Evolutionary conservation across 2,888 invertebrate species (phyloP), one percentile per base, ranked within the genome.

Genomic region (Anoplius nigerrimus): DNA sequence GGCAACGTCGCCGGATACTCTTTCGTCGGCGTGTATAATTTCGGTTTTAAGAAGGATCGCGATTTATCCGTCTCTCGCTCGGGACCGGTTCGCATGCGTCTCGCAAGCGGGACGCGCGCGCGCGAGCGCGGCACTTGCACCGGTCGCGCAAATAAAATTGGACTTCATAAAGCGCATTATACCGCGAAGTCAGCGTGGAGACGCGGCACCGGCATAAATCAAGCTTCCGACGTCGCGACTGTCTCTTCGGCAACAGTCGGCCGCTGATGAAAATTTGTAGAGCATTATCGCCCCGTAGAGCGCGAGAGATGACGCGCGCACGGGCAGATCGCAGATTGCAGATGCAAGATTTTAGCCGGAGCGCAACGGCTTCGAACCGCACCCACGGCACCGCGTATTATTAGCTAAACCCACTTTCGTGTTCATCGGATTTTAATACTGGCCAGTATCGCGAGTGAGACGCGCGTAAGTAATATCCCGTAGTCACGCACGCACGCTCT

Each of bases 221-320:
- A 76, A 34, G 34, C 34, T 34, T 34, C 34, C 11, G 34, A 34
- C 11, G 34, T 55, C 18, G 34, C n/a, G 15, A 55, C 20, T 55
- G 4, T 34, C 6, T 34, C 34, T 34, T 34, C 11, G n/a, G 11
- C 11, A 34, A 34, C 34, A 13, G 34, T 34, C n/a, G n/a, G 63
- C 22, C 45, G 71, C 72, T 65, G 71, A 78, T 78, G 72, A 78
- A 75, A 75, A 75, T 78, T 78, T 69, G 69, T 69, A 66, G 69
- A 69, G 61, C 22, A 62, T 74, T 77, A 71, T 74, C 56, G 62
- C 62, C 56, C n/a, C n/a, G n/a, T n/a, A n/a, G n/a, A 6, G 34
- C 11, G 34, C 34, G 34, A 34, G 54, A 46, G 21, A n/a, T 21
- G 2, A 8, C n/a, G n/a, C n/a, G n/a, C n/a, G n/a, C n/a, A n/a